Evolutionary conservation across 1,140 invertebrate species (phyloP).

Genomic region (Drosophila santomea): DNA sequence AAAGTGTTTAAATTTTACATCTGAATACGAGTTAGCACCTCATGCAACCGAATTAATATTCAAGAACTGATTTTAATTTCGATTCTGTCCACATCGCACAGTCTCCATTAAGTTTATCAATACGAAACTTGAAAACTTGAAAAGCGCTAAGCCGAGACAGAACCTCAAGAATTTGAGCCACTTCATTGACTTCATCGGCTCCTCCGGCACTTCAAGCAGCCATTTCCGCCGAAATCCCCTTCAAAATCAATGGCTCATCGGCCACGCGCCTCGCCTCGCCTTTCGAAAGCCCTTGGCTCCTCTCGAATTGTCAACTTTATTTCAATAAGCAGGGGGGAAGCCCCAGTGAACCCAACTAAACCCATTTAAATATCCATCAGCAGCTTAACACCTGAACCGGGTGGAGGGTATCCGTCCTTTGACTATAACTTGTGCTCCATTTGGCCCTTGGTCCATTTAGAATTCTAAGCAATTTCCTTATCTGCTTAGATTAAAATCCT

Average conservation of each 20-base stretch:
- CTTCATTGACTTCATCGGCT: conserved; percentile 16
- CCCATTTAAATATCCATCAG: conserved; percentile 66
- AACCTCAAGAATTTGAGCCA: conserved; percentile 13
- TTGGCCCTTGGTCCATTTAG: conserved; percentile 62
- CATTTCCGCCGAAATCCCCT: conserved; percentile 41
- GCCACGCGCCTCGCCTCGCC: conserved; percentile 10
- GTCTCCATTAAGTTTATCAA: conserved; percentile 33
- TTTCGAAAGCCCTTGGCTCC: neutral
- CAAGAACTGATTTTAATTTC: conserved; percentile 16
- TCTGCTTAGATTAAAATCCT: conserved; percentile 74
- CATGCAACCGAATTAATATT: conserved; percentile 17
- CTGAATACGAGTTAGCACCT: neutral
- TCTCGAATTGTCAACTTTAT: conserved; percentile 53
- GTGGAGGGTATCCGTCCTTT: neutral
- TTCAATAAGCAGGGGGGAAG: conserved; percentile 33
- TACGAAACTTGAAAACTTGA: conserved; percentile 26
- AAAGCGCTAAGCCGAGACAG: conserved; percentile 15
- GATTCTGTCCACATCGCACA: neutral
- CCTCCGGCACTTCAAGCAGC: conserved; percentile 6
- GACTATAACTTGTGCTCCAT: conserved; percentile 71
- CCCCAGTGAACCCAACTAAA: conserved; percentile 23
- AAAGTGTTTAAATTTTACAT: neutral
- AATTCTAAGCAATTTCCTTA: conserved; percentile 80
- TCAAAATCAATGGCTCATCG: conserved; percentile 34
- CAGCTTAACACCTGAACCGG: conserved; percentile 67